Evolutionary conservation across 2,888 invertebrate genomes (phyloP).

Genomic region (Polydrusus tereticollis): DNA sequence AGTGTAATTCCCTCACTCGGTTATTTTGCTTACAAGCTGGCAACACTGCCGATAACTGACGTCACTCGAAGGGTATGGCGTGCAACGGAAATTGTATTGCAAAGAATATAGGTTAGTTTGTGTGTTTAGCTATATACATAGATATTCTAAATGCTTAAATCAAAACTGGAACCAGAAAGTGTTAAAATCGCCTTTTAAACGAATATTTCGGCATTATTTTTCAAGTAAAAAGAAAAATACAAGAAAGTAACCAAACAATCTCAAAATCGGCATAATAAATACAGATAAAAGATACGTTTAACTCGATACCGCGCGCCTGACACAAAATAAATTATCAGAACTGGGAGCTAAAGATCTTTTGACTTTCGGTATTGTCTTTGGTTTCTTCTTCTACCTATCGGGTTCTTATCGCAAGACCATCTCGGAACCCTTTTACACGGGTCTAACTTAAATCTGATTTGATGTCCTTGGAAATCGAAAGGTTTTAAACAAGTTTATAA

Average conservation of each 20-base stretch:
- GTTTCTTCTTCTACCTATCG: constrained; percentile 39
- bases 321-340: constrained; percentile 49
- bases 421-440: constrained; percentile 42
- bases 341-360: constrained; percentile 37
- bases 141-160: no score
- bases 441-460: constrained; percentile 35
- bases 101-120: no score
- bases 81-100: no score
- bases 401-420: constrained; percentile 40
- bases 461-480: constrained; percentile 38
- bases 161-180: no score
- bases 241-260: constrained; percentile 32
- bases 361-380: constrained; percentile 45
- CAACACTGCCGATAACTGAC: no score
- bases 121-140: no score
- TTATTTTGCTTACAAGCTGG: no score
- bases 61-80: no score
- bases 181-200: neutral
- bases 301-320: constrained; percentile 46
- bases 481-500: constrained; percentile 45
- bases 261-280: constrained; percentile 52
- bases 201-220: neutral
- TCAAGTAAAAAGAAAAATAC: constrained; percentile 3
- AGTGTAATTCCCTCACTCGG: no score
- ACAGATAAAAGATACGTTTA: constrained; percentile 54